These are phyloP conservation scores for Reticulitermes speratus DNA, from an alignment of 1,140 invertebrate genomes.

Conservation along the genomic window DNA sequence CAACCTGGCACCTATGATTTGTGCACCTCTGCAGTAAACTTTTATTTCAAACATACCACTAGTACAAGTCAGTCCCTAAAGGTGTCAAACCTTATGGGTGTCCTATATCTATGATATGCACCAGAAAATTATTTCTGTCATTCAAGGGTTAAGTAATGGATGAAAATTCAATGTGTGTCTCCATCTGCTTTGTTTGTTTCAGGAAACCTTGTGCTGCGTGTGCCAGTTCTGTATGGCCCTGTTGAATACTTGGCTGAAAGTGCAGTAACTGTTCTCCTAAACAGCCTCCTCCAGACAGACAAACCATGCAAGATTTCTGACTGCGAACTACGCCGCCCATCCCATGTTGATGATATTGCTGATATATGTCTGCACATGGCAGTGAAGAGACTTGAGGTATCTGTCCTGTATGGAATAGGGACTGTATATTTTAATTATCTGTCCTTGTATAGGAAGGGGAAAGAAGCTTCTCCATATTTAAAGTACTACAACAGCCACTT, in stretches of 20 bases:
- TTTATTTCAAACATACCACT: too few species aligned
- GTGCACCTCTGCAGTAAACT: too few species aligned
- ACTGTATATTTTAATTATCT: too few species aligned
- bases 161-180: not conserved
- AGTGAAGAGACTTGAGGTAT: constrained; percentile 43
- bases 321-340: constrained; percentile 52
- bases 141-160: not conserved
- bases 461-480: too few species aligned
- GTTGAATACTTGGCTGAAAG: constrained; percentile 54
- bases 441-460: too few species aligned
- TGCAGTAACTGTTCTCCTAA: constrained; percentile 54
- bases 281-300: constrained; percentile 41
- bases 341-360: constrained; percentile 52
- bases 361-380: constrained; percentile 45
- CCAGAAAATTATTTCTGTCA: not conserved
- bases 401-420: not conserved
- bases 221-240: constrained; percentile 56
- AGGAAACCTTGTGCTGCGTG: constrained; percentile 51
- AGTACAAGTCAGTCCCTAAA: too few species aligned
- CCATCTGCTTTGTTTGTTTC: constrained; percentile 34
- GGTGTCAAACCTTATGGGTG: too few species aligned
- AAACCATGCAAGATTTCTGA: constrained; percentile 46
- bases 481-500: too few species aligned
- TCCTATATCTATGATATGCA: too few species aligned
- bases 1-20: too few species aligned